Percentiles rank a stretch among this genome's conserved stretches.
Evolutionary conservation across 2,113 vertebrate genomes (phyloP).

Genomic region (Calidris pugnax): DNA sequence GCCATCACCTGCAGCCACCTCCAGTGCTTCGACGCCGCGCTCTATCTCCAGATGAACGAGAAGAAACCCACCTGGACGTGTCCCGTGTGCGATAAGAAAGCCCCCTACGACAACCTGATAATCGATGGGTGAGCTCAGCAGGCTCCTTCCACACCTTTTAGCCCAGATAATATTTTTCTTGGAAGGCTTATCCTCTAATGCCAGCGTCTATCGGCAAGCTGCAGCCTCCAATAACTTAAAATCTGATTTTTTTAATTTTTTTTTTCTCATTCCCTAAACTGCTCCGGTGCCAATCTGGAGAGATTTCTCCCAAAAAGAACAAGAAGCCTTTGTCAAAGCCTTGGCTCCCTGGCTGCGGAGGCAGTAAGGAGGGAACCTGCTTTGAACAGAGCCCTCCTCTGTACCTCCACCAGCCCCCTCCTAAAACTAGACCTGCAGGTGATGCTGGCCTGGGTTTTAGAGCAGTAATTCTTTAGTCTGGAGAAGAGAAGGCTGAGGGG

Average conservation of each 20-base stretch:
- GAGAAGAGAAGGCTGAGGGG: too few species aligned
- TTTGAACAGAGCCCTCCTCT: background rate
- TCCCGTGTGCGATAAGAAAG: slow-evolving; percentile 80
- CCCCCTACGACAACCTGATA: slow-evolving; percentile 76
- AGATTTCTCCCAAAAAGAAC: background rate
- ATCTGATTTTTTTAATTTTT: background rate
- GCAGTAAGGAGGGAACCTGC: background rate
- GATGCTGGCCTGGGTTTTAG: rapidly evolving
- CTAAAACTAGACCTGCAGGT: background rate
- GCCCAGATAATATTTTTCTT: background rate
- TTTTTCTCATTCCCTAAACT: background rate
- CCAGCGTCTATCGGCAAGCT: rapidly evolving
- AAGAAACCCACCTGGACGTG: slow-evolving; percentile 82
- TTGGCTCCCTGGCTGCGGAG: background rate
- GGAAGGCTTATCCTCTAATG: background rate
- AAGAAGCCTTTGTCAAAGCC: background rate
- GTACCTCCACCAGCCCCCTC: rapidly evolving
- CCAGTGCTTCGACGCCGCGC: slow-evolving; percentile 79
- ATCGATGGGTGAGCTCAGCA: slow-evolving; percentile 73
- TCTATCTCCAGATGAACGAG: slow-evolving; percentile 82
- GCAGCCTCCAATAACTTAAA: background rate
- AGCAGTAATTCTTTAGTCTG: too few species aligned
- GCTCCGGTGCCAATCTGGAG: background rate
- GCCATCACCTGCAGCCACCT: slow-evolving; percentile 78
- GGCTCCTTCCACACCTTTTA: rapidly evolving